A percentile compares a stretch with the other conserved stretches of the same genome.
These are phyloP conservation scores for Heliconius sara DNA, from an alignment of 2,888 invertebrate genomes.

Conservation along the genomic window DNA sequence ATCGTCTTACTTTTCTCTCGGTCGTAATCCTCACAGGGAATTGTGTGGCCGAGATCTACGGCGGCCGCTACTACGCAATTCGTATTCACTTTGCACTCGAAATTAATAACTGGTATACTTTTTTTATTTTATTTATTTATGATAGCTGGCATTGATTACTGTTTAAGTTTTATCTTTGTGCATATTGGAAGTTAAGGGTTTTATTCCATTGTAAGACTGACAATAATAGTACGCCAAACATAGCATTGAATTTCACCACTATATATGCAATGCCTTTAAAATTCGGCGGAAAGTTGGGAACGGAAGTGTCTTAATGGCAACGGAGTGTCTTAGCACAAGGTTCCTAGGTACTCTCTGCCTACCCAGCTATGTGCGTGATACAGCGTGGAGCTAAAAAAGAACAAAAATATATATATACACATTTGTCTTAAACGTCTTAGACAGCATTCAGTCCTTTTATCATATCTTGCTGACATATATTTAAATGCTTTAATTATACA, in stretches of 20 bases:
- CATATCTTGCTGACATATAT: neutral
- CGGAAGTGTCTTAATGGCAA: too few species aligned
- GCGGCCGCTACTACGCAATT: conserved; percentile 61
- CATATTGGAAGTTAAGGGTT: neutral
- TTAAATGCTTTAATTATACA: neutral
- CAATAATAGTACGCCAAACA: too few species aligned
- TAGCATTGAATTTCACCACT: too few species aligned
- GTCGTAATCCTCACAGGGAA: conserved; percentile 77
- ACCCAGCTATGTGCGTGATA: too few species aligned
- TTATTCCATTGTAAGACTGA: too few species aligned
- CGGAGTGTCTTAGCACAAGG: too few species aligned
- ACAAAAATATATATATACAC: too few species aligned
- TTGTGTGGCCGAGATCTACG: conserved; percentile 74
- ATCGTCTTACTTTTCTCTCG: conserved; percentile 81
- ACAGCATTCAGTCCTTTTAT: neutral
- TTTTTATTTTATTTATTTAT: neutral
- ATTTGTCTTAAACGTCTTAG: neutral
- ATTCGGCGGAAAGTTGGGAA: too few species aligned
- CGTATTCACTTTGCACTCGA: conserved; percentile 49
- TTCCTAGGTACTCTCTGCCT: too few species aligned
- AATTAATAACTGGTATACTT: conserved; percentile 21
- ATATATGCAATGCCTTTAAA: too few species aligned
- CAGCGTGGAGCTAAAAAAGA: too few species aligned
- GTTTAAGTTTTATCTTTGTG: too few species aligned
- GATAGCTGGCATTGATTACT: neutral